phyloP scores from a whole-genome alignment of 37 sponge, comb jelly and placozoan species.

The Halichondria panicea region DNA sequence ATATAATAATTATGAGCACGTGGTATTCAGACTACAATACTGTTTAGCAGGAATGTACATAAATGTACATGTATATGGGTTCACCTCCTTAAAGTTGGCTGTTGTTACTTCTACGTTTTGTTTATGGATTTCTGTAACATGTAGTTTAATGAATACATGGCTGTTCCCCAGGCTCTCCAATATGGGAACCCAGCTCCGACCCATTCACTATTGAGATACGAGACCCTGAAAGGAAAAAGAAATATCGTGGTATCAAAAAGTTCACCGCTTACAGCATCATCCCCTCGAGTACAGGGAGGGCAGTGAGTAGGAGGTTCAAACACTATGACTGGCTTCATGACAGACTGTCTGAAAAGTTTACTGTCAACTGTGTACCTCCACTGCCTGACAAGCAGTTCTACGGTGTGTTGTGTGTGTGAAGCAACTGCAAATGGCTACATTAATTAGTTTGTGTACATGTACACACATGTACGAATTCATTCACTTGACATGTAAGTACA shows the following conservation, averaged over 20 bases:
- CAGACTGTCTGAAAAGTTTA: conserved; percentile 85
- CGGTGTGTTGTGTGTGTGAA: conserved; percentile 29
- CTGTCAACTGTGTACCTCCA: conserved; percentile 80
- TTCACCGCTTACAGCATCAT: conserved; percentile 86
- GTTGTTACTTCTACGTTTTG: too few species aligned
- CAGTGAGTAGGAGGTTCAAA: conserved; percentile 85
- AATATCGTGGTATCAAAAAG: conserved; percentile 91
- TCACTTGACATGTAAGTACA: too few species aligned
- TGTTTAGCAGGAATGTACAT: too few species aligned
- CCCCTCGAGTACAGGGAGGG: conserved; percentile 40
- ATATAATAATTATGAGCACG: not conserved
- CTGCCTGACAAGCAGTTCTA: conserved; percentile 95
- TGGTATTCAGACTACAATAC: too few species aligned
- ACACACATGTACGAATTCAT: not conserved
- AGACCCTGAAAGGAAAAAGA: conserved; percentile 91
- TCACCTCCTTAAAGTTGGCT: too few species aligned
- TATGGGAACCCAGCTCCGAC: conserved; percentile 71
- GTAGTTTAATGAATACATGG: too few species aligned
- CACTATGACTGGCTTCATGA: conserved; percentile 96
- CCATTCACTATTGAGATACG: conserved; percentile 62
- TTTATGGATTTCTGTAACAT: too few species aligned
- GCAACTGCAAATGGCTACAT: not conserved
- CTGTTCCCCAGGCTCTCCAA: conserved; percentile 44
- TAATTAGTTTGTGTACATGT: conserved; percentile 23
- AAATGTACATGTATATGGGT: too few species aligned